These are phyloP conservation scores for Bombus waltoni DNA, from an alignment of 1,140 invertebrate genomes.

Conservation along the genomic window DNA sequence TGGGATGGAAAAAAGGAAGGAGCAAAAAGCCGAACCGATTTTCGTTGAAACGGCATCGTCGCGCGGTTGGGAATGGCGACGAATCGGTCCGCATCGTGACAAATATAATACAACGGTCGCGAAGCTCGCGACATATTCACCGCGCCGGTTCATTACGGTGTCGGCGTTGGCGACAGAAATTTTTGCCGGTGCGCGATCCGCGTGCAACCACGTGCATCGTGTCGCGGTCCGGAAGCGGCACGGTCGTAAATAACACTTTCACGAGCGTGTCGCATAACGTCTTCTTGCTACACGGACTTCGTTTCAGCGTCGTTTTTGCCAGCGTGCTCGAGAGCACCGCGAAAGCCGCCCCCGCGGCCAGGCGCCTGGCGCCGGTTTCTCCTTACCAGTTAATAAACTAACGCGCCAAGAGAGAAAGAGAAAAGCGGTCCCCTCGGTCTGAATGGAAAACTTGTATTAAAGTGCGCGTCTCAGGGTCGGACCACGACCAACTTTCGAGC, in stretches of 20 bases:
- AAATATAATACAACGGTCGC: not conserved
- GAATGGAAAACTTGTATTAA: slow-evolving; percentile 70
- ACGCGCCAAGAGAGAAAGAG: slow-evolving; percentile 21
- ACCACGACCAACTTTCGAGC: slow-evolving; percentile 48
- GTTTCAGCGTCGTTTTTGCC: slow-evolving; percentile 58
- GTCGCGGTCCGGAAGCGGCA: slow-evolving; percentile 26
- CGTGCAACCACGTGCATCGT: not conserved
- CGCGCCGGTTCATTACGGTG: slow-evolving; percentile 40
- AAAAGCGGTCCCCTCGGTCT: not conserved
- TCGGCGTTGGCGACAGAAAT: slow-evolving; percentile 37
- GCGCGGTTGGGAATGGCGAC: not conserved
- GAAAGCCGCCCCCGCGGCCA: slow-evolving; percentile 31
- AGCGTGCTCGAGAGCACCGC: not conserved
- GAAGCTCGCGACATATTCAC: slow-evolving; percentile 11
- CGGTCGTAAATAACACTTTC: slow-evolving; percentile 64
- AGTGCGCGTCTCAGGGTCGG: slow-evolving; percentile 51
- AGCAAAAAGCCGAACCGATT: not conserved
- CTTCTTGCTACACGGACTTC: slow-evolving; percentile 60
- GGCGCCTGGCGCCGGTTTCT: slow-evolving; percentile 51
- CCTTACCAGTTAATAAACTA: slow-evolving; percentile 64
- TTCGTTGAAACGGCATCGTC: not conserved
- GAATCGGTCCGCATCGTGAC: not conserved
- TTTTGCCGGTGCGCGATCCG: slow-evolving; percentile 38
- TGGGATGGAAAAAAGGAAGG: too few relatives aligned
- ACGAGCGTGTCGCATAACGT: slow-evolving; percentile 63